Percentiles rank a stretch among this genome's conserved stretches.
phyloP scores from a whole-genome alignment of 2,888 invertebrate species.

The Dilophus febrilis region DNA sequence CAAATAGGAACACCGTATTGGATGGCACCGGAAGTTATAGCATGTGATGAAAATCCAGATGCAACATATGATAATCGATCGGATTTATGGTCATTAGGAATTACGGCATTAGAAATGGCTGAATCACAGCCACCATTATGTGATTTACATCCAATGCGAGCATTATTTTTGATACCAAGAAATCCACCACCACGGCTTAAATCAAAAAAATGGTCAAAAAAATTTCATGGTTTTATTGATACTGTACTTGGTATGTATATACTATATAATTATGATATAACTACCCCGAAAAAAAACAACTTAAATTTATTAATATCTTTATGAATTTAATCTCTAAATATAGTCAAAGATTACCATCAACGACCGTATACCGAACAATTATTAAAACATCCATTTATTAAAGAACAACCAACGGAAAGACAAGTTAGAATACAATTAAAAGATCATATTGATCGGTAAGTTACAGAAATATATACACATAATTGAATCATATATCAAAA shows the following conservation, averaged over 20 bases:
- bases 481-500: background rate
- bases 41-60: slow-evolving; percentile 99
- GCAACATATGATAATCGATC: slow-evolving; percentile 98
- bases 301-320: too few relatives aligned
- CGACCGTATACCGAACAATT: slow-evolving; percentile 97
- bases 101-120: slow-evolving; percentile 99
- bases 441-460: slow-evolving; percentile 81
- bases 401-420: slow-evolving; percentile 96
- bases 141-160: slow-evolving; percentile 99
- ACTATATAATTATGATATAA: too few relatives aligned
- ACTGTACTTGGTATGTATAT: slow-evolving; percentile 56
- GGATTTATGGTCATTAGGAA: slow-evolving; percentile 83
- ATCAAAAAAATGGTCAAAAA: slow-evolving; percentile 95
- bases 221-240: slow-evolving; percentile 96
- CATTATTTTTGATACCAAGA: slow-evolving; percentile 93
- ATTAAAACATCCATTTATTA: slow-evolving; percentile 91
- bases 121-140: slow-evolving; percentile 98
- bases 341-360: slow-evolving; percentile 95
- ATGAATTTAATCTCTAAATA: too few relatives aligned
- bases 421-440: slow-evolving; percentile 97
- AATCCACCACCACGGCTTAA: slow-evolving; percentile 96
- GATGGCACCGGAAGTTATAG: slow-evolving; percentile 99
- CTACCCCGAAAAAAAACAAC: too few relatives aligned
- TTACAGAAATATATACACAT: background rate
- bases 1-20: slow-evolving; percentile 75